Evolutionary conservation across 2,797 vertebrate species (phyloP), one percentile per base, ranked within the genome.

Genomic region (Paramormyrops hopkinsi): DNA sequence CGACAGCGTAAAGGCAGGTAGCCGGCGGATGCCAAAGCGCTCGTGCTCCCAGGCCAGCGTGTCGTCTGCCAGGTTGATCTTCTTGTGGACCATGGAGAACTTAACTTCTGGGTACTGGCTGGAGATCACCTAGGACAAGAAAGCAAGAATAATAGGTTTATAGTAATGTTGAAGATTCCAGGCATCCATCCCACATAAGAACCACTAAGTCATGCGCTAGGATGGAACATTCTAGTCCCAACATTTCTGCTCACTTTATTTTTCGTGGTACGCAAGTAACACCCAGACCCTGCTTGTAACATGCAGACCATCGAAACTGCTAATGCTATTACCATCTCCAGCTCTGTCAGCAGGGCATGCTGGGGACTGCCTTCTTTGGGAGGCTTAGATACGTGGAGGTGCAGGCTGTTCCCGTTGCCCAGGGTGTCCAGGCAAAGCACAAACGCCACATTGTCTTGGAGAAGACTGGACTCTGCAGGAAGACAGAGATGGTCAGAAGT

Each of bases 11-110:
- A 99, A 99, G 0, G 99, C 97, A 0, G 99, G 99, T 91, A 99
- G 92, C 9, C 98, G 97, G 25, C 99, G 98, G 94, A 99, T 99
- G 1, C 98, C 99, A 0, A 99, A 99, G 0, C 99, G 98, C 93
- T 99, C 99, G 0, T 99, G 99, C 91, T 99, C 99, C 99, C 99
- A 99, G 0, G 98, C 98, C 94, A 99, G 94, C 92, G 97, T 97
- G 93, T 99, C 99, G 2, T 99, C 99, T 0, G 99, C 98, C 92
- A 99, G 94, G 95, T 99, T 99, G 92, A 99, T 99, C 93, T 99
- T 99, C 95, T 99, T 99, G 94, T 99, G 99, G 89, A 99, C 97
- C 98, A 99, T 99, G 88, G 98, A 98, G 92, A 99, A 99, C 93
- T 96, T 98, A 54, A 99, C 95, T 88, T 98, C 97, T 0, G 98